Evolutionary conservation across 2,888 invertebrate genomes (phyloP).

Genomic region (Dichetophora obliterata): DNA sequence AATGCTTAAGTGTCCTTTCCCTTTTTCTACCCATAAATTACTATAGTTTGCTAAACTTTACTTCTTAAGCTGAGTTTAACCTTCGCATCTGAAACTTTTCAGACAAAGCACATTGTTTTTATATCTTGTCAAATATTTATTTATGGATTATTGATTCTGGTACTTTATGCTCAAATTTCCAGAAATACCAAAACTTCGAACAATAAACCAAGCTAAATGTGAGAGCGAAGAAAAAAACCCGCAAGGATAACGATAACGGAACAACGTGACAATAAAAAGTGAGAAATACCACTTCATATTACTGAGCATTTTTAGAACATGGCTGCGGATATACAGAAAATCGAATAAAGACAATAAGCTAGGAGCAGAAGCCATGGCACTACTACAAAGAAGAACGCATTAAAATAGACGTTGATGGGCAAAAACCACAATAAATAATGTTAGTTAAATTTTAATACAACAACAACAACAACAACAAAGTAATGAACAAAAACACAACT

Average conservation of each 20-base stretch:
- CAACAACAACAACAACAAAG: not conserved
- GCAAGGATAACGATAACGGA: not conserved
- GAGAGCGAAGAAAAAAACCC: not conserved
- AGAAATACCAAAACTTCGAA: not conserved
- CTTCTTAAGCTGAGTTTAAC: not conserved
- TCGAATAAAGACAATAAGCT: not conserved
- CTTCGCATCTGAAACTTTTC: not conserved
- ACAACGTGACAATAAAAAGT: not conserved
- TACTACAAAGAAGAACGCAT: not conserved
- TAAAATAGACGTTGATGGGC: not conserved
- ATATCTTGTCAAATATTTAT: too few species aligned
- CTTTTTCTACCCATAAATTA: not conserved
- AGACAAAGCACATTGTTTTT: too few species aligned
- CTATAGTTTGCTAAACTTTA: not conserved
- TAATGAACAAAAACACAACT: not conserved
- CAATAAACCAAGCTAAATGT: not conserved
- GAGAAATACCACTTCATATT: slow-evolving; percentile 26
- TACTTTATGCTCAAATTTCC: not conserved
- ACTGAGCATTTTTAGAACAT: slow-evolving; percentile 24
- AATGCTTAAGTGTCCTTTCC: too few species aligned
- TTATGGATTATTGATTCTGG: too few species aligned
- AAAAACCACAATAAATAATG: not conserved
- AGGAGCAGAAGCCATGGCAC: not conserved
- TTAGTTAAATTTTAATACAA: not conserved
- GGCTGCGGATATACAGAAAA: not conserved